Base-by-base conservation (phyloP, 1,140 invertebrate species). In the Hycleus phaleratus region DNA sequence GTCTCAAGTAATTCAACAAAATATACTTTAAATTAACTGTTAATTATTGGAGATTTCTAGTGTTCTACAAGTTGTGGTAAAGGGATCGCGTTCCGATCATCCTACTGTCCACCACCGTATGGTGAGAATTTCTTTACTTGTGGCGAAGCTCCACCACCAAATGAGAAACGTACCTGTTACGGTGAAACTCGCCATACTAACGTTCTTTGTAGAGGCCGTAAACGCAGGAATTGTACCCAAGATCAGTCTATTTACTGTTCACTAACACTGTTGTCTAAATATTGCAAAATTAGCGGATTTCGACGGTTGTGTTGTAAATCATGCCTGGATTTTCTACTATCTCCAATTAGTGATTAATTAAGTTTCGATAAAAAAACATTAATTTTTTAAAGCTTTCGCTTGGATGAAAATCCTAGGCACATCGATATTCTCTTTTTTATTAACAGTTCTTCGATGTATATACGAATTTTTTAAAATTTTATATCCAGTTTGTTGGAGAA, bases 341-440 rank as follows among this genome's bases (percentile, higher is more conserved):
- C 32, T 47, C 57, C 32, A 25, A 18, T 55, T 24, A 55, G n/a
- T 26, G 40, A 18, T 25, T 55, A 47, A 32, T 32, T 5, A 32
- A 7, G 2, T 18, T 18, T 1, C 18, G 1, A 18, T 18, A 18
- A 18, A 18, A 18, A 12, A 1, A 18, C 1, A 18, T 18, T 18
- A 18, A 18, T 18, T 18, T 32, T 32, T 32, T 32, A 32, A 32
- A 32, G 93, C 94, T 79, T 93, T 95, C 11, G 84, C 90, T 76
- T 98, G 95, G 6, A 97, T 80, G 79, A 96, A 97, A 63, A 93
- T 87, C 55, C 95, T 81, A 0, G 87, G 87, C 0, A 94, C 91
- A 82, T 93, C 84, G 46, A 97, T 81, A 24, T 87, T 86, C 77
- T 97, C 92, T 69, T 97, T 97, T 38, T 87, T 77, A 74, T 97